Evolutionary conservation across 2,888 invertebrate genomes (phyloP).

Genomic region (Harpalus rufipes): DNA sequence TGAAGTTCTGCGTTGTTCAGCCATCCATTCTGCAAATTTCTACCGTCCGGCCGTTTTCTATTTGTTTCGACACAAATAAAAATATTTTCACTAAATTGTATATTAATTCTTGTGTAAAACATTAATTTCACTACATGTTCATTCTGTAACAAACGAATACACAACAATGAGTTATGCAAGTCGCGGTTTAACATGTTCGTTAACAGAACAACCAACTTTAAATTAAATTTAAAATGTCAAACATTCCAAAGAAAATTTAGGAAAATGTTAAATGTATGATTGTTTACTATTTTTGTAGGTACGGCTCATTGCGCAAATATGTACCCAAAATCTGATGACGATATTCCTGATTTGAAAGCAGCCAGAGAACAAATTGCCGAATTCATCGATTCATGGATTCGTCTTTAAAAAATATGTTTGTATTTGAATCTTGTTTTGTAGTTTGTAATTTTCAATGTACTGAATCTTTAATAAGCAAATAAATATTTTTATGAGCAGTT

Average conservation of each 20-base stretch:
- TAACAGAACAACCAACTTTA: too few relatives aligned
- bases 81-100: neutral
- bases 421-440: slow-evolving; percentile 7
- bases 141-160: neutral
- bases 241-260: neutral
- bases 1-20: neutral
- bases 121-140: neutral
- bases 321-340: slow-evolving; percentile 87
- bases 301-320: slow-evolving; percentile 97
- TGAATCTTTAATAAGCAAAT: slow-evolving; percentile 38
- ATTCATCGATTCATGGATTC: slow-evolving; percentile 81
- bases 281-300: slow-evolving; percentile 78
- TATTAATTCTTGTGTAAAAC: neutral
- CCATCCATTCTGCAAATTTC: neutral
- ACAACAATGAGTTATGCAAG: neutral
- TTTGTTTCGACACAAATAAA: neutral
- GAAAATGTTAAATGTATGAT: slow-evolving; percentile 7
- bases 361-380: slow-evolving; percentile 84
- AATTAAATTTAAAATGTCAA: neutral
- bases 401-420: slow-evolving; percentile 71
- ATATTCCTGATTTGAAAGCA: slow-evolving; percentile 83
- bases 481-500: slow-evolving; percentile 34
- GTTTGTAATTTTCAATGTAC: slow-evolving; percentile 28
- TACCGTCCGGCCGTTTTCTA: too few relatives aligned
- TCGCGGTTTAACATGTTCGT: neutral